A percentile compares a stretch with the other conserved stretches of the same genome.
Evolutionary conservation across 2,113 vertebrate genomes (phyloP).

Genomic region (Willisornis vidua): DNA sequence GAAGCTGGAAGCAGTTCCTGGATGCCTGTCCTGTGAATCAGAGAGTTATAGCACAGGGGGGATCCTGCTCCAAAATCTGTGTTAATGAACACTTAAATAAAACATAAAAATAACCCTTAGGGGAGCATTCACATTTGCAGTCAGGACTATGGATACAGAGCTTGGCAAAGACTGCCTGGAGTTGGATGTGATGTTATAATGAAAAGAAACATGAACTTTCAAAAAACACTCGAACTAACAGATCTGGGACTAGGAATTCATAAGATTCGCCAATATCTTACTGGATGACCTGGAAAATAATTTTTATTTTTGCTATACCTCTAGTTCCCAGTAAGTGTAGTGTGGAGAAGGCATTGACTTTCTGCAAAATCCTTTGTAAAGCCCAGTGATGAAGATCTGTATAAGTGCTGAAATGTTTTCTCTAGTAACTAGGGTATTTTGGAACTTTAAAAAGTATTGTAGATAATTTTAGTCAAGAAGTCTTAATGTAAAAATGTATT

Average conservation of each 20-base stretch:
- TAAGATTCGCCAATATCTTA: not conserved
- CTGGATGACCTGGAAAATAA: not conserved
- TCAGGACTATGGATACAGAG: not conserved
- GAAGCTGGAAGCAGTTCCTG: not conserved
- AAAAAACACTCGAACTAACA: not conserved
- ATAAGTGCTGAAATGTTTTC: not conserved
- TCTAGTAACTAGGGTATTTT: not conserved
- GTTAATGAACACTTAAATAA: not conserved
- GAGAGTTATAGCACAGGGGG: not conserved
- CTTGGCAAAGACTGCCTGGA: not conserved
- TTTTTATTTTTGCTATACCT: not conserved
- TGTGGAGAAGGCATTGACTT: not conserved
- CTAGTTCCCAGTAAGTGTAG: not conserved
- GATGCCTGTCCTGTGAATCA: not conserved
- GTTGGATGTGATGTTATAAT: not conserved
- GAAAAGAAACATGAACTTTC: not conserved
- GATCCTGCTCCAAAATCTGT: not conserved
- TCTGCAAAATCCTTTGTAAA: not conserved
- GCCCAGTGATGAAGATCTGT: not conserved
- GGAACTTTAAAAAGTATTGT: not conserved
- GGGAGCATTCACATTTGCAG: not conserved
- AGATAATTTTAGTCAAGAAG: not conserved
- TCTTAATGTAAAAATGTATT: not conserved
- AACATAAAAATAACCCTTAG: not conserved
- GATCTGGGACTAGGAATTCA: not conserved